Conservation (phyloP, 2,888 invertebrate genomes). For the Spilosoma lubricipeda region DNA sequence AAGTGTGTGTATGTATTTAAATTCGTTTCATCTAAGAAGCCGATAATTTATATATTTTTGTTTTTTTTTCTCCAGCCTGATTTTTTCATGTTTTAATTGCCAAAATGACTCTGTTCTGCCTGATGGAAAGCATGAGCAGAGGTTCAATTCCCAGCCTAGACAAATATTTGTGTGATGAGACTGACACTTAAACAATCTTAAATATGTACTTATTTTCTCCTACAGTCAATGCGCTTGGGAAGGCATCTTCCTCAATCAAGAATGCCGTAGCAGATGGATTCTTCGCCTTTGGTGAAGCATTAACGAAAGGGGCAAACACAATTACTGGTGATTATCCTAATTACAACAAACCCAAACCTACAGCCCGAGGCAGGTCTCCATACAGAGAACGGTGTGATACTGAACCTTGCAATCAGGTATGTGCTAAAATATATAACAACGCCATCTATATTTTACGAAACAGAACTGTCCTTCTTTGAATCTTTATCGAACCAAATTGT, state of each 20-base stretch:
- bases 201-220: not conserved
- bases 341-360: not conserved
- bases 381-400: not conserved
- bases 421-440: not conserved
- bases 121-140: no score
- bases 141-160: no score
- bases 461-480: not conserved
- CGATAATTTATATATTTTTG: no score
- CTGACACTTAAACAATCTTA: not conserved
- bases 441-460: not conserved
- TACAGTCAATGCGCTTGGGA: constrained; percentile 13
- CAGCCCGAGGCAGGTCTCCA: not conserved
- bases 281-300: not conserved
- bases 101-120: no score
- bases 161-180: not conserved
- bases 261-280: constrained; percentile 1
- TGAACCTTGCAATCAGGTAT: constrained; percentile 13
- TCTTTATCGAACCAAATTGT: not conserved
- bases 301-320: constrained; percentile 2
- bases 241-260: constrained; percentile 8
- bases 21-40: no score
- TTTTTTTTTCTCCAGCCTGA: no score
- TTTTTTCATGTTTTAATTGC: no score
- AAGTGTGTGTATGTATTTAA: no score
- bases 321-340: not conserved